Evolutionary conservation across 1,140 invertebrate species (phyloP), one percentile per base, ranked within the genome.

Genomic region (Lepidurus apus): DNA sequence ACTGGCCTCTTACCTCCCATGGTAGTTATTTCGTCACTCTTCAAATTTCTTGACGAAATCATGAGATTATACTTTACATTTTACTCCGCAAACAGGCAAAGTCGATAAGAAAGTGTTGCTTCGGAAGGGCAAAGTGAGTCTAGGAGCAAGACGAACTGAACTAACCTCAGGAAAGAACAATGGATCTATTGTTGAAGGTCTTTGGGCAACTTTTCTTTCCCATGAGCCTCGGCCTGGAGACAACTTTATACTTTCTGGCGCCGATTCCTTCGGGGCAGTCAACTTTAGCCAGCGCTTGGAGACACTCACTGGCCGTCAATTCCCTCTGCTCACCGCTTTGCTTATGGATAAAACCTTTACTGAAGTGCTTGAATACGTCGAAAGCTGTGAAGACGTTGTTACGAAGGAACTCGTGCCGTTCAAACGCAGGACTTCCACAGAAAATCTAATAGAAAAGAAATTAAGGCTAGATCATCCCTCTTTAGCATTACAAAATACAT

Each of bases 201-300:
- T 87, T 42, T 87, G 86, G 85, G 77, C 78, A 53, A 79, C 82
- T 43, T 80, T 83, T 81, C 81, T 84, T 80, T 80, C 21, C 47
- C 2, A 17, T 21, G 44, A 42, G 11, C 13, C 74, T 42, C 73
- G 74, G 17, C 43, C 78, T 21, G 42, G 78, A 26, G 77, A 85
- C 75, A 83, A 82, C 73, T 87, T 85, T 87, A 80, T 86, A 7
- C 26, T 79, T 1, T 77, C 73, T 78, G 87, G 87, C 75, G 87
- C 87, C 7, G 82, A 87, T 81, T 88, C 87, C 42, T 79, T 87
- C 7, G 79, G 80, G 76, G 87, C 87, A 44, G 81, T 87, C 17
- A 82, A 83, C 21, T 81, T 87, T 24, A 77, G 81, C 43, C 82
- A 84, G 79, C 79, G 82, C 43, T 73, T 86, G 73, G 81, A 86